Evolutionary conservation across 2,888 invertebrate species (phyloP), one percentile per base, ranked within the genome.

Genomic region (Archips xylosteana): DNA sequence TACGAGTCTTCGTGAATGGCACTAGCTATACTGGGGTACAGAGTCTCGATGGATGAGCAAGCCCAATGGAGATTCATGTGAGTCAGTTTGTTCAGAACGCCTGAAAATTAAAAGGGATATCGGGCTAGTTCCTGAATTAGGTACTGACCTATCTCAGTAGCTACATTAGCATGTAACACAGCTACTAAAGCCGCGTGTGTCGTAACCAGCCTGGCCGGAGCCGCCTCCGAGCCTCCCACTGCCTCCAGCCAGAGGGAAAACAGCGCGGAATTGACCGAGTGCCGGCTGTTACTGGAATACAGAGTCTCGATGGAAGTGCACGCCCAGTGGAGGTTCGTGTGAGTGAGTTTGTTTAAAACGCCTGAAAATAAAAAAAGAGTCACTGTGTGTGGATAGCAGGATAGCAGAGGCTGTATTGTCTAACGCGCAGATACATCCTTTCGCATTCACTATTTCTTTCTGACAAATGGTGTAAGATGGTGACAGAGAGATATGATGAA

Each of bases 31-130:
- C 91, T 94, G 89, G 96, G 96, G 86, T 98, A 99, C 1, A 99
- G 86, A 2, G 95, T 95, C 86, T 99, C 98, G 73, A 99, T 95
- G 87, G 97, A 95, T 0, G 95, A 95, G 69, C 97, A 95, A 42
- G 99, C 98, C 87, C 96, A 96, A 86, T 97, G 97, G 85, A 99
- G 96, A 87, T 99, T 99, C 34, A 96, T 96, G 84, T 98, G 98
- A 0, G 98, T 96, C 54, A 98, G 89, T 75, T 98, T 96, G 93
- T 99, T 99, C 0, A 99, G 89, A 2, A 97, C 94, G 70, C 96
- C 95, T 95, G 85, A 54, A 83, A 36, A 42, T 10, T 12, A 68
- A 5, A 59, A 64, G 23, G 23, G 23, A 23, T 23, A 23, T n/a
- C n/a, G n/a, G n/a, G n/a, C n/a, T n/a, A n/a, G n/a, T n/a, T n/a